A percentile compares a stretch with the other conserved stretches of the same genome.
Conservation (phyloP, 2,113 vertebrate species). For the Rattus norvegicus region DNA sequence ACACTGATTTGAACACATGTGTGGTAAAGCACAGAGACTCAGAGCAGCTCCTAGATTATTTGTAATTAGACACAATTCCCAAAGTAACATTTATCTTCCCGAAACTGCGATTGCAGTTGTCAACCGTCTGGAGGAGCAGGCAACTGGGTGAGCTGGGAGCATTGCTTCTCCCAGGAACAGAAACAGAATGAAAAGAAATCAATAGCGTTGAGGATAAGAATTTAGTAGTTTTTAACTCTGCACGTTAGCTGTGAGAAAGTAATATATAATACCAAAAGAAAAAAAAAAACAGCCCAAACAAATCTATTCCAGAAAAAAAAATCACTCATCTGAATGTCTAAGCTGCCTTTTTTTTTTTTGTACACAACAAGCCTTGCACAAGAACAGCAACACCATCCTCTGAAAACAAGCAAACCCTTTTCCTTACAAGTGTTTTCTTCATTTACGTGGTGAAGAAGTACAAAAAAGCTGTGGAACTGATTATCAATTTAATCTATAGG, state of each 20-base stretch:
- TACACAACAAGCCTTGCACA: background rate
- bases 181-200: conserved; percentile 91
- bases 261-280: conserved; percentile 78
- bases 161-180: conserved; percentile 85
- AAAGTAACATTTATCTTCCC: conserved; percentile 93
- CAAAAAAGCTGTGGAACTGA: conserved; percentile 45
- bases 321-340: conserved; percentile 37
- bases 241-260: conserved; percentile 83
- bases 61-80: conserved; percentile 93
- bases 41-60: conserved; percentile 88
- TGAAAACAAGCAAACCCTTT: conserved; percentile 46
- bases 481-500: conserved; percentile 58
- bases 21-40: conserved; percentile 84
- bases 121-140: conserved; percentile 88
- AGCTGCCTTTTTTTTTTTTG: conserved; percentile 7
- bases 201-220: conserved; percentile 88
- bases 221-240: conserved; percentile 89
- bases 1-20: conserved; percentile 82
- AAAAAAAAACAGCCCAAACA: conserved; percentile 73
- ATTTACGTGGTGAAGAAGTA: conserved; percentile 72
- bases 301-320: conserved; percentile 70
- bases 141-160: conserved; percentile 85
- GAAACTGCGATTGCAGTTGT: conserved; percentile 89
- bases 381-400: background rate
- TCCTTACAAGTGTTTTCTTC: conserved; percentile 60